Conservation (phyloP, 2,888 invertebrate species). For the Macrophya annulata region DNA sequence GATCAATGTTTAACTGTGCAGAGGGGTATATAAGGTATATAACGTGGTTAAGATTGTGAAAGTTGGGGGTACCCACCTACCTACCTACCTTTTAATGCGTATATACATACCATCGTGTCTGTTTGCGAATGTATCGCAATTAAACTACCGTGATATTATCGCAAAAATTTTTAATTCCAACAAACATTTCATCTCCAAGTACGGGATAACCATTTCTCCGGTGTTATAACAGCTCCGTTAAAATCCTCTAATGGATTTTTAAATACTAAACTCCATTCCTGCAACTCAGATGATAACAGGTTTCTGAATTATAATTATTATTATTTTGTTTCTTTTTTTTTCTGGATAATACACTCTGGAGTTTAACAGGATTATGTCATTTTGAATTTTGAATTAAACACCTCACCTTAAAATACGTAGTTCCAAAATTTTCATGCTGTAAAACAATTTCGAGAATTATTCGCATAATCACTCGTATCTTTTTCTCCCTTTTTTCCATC, state of each 20-base stretch:
- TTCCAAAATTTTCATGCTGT: neutral
- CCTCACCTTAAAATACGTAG: neutral
- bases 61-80: neutral
- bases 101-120: neutral
- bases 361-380: neutral
- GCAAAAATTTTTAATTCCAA: neutral
- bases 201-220: conserved; percentile 16
- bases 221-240: neutral
- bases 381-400: conserved; percentile 5
- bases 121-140: neutral
- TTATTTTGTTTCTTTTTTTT: neutral
- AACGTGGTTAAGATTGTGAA: conserved; percentile 6
- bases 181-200: conserved; percentile 7
- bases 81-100: conserved; percentile 3
- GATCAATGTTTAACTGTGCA: conserved; percentile 38
- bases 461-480: neutral
- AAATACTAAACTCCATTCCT: conserved; percentile 22
- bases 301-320: neutral
- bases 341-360: neutral
- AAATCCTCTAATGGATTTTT: conserved; percentile 42
- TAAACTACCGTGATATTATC: neutral
- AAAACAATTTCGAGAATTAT: neutral
- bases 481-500: neutral
- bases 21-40: neutral
- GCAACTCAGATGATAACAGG: conserved; percentile 28